These are phyloP conservation scores for Melieria omissa DNA, from an alignment of 2,888 invertebrate species.

Conservation along the genomic window DNA sequence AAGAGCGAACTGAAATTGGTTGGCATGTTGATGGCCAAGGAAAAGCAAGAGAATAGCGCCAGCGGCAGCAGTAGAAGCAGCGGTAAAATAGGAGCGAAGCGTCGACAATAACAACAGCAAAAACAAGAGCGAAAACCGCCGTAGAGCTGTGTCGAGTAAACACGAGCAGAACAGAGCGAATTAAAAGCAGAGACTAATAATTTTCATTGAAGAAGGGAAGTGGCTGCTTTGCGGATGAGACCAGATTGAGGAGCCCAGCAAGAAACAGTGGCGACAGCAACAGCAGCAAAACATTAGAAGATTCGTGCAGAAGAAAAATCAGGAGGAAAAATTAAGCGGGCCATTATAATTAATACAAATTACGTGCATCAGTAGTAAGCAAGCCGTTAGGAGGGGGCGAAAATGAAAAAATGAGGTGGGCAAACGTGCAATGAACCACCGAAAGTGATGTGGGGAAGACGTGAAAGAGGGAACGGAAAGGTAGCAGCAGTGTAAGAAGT, in stretches of 20 bases:
- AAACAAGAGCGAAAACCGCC: background rate
- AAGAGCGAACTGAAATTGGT: too few relatives aligned
- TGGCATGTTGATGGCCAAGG: too few relatives aligned
- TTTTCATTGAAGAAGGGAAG: background rate
- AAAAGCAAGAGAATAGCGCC: too few relatives aligned
- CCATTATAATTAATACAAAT: too few relatives aligned
- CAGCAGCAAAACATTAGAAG: constrained; percentile 6
- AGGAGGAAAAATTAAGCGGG: too few relatives aligned
- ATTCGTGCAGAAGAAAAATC: too few relatives aligned
- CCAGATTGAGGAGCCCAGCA: background rate
- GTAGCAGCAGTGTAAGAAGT: constrained; percentile 7
- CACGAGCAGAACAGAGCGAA: constrained; percentile 8
- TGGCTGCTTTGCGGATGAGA: background rate
- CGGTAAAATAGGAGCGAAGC: constrained; percentile 11
- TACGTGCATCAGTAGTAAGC: background rate
- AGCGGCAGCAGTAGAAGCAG: background rate
- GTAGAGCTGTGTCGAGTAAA: background rate
- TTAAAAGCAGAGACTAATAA: background rate
- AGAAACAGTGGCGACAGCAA: constrained; percentile 7
- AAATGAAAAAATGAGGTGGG: constrained; percentile 4
- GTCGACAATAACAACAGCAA: constrained; percentile 17
- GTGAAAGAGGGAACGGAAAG: background rate
- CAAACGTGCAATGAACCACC: constrained; percentile 7
- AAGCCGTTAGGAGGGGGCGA: background rate
- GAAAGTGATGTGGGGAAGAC: constrained; percentile 19